Conservation (phyloP, 2,888 invertebrate genomes). For the Xestia c-nigrum region DNA sequence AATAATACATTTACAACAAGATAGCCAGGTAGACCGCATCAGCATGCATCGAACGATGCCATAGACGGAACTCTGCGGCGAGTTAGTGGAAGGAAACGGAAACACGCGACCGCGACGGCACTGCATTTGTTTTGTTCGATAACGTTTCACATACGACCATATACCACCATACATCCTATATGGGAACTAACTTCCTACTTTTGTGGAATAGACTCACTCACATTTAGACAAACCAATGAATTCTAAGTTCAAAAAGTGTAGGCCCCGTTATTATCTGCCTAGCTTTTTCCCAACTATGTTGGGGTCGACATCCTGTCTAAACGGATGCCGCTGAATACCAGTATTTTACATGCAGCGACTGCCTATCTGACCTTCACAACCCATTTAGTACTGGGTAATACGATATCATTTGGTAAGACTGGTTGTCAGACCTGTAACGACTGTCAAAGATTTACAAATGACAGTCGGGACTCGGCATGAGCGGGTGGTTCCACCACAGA, state of each 20-base stretch:
- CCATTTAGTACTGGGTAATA: too few relatives aligned
- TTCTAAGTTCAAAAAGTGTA: not conserved
- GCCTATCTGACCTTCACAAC: too few relatives aligned
- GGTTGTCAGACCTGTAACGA: too few relatives aligned
- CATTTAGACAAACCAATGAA: not conserved
- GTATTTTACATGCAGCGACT: too few relatives aligned
- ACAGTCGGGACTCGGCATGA: too few relatives aligned
- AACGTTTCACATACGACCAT: slow-evolving; percentile 66
- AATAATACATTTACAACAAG: slow-evolving; percentile 61
- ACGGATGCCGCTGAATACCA: too few relatives aligned
- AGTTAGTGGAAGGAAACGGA: slow-evolving; percentile 76
- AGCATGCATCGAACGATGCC: slow-evolving; percentile 70
- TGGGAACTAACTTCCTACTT: slow-evolving; percentile 17
- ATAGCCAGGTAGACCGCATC: slow-evolving; percentile 62
- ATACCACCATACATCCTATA: slow-evolving; percentile 26
- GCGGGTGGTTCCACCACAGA: too few relatives aligned
- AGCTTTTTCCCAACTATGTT: too few relatives aligned
- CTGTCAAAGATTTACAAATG: too few relatives aligned
- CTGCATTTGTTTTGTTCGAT: slow-evolving; percentile 68
- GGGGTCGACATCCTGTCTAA: too few relatives aligned
- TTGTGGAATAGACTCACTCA: not conserved
- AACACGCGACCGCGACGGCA: slow-evolving; percentile 71
- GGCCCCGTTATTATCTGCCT: too few relatives aligned
- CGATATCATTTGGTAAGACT: too few relatives aligned
- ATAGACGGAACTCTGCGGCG: slow-evolving; percentile 77